Percentiles rank a stretch among this genome's conserved stretches.
Conservation (phyloP, 2,113 vertebrate species). For the Phyllopteryx taeniolatus region DNA sequence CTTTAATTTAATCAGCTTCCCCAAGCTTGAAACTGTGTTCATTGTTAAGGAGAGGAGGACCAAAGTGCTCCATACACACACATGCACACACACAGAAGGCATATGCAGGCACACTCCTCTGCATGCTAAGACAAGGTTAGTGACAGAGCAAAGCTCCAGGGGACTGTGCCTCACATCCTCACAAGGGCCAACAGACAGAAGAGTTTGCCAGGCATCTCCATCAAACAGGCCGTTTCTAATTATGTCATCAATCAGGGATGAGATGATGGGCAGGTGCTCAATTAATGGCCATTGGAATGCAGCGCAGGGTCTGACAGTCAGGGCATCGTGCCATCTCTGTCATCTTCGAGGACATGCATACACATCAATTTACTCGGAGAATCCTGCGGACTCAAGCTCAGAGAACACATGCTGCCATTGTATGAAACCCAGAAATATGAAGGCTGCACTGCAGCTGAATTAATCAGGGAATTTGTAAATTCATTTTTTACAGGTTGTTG, state of each 20-base stretch:
- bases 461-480: slow-evolving; percentile 9
- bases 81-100: slow-evolving; percentile 12
- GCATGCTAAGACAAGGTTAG: slow-evolving; percentile 53
- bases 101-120: slow-evolving; percentile 29
- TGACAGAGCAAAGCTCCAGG: slow-evolving; percentile 49
- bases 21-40: slow-evolving; percentile 65
- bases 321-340: slow-evolving; percentile 56
- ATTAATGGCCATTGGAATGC: slow-evolving; percentile 67
- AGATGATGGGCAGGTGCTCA: slow-evolving; percentile 63
- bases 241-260: slow-evolving; percentile 69
- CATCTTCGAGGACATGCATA: slow-evolving; percentile 36
- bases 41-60: slow-evolving; percentile 65
- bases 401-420: slow-evolving; percentile 45
- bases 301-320: slow-evolving; percentile 29
- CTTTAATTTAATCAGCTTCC: slow-evolving; percentile 78
- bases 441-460: slow-evolving; percentile 3
- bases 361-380: slow-evolving; percentile 47
- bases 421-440: slow-evolving; percentile 26
- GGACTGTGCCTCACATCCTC: slow-evolving; percentile 49
- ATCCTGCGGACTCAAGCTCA: slow-evolving; percentile 23
- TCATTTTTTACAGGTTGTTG: background rate
- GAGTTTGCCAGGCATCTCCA: slow-evolving; percentile 67
- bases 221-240: slow-evolving; percentile 65
- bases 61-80: slow-evolving; percentile 24
- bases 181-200: slow-evolving; percentile 59